Conservation (phyloP, 2,113 vertebrate species). For the Romanogobio albipinnatus region DNA sequence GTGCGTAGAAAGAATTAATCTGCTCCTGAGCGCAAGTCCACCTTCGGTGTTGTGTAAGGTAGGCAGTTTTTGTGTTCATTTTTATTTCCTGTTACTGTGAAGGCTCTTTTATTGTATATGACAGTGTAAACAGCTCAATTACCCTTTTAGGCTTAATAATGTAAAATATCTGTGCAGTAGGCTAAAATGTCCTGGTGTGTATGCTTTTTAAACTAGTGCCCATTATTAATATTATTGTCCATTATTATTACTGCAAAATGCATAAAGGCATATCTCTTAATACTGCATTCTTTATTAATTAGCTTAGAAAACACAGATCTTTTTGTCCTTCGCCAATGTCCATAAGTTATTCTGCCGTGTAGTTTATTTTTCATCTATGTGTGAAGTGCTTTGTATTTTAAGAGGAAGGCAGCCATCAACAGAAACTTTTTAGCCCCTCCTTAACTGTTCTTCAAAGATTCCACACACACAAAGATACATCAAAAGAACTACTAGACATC, state of each 20-base stretch:
- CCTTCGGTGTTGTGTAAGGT: too few relatives aligned
- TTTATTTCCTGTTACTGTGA: too few relatives aligned
- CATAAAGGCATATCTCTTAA: not conserved
- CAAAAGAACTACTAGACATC: not conserved
- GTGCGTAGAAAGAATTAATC: too few relatives aligned
- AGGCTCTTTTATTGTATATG: too few relatives aligned
- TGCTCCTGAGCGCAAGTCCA: too few relatives aligned
- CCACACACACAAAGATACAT: not conserved
- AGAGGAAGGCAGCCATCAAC: not conserved
- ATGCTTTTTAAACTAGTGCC: too few relatives aligned
- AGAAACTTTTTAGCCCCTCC: not conserved
- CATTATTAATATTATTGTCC: too few relatives aligned
- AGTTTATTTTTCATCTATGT: not conserved
- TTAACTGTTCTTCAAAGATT: not conserved
- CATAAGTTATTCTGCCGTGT: not conserved
- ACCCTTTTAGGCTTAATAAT: too few relatives aligned
- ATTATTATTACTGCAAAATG: not conserved
- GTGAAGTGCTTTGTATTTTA: not conserved
- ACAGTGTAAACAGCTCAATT: too few relatives aligned
- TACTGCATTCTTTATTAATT: not conserved
- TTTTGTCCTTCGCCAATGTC: not conserved
- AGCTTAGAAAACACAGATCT: not conserved
- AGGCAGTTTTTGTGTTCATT: too few relatives aligned
- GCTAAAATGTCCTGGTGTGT: too few relatives aligned
- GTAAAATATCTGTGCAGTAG: too few relatives aligned